phyloP scores from a whole-genome alignment of 2,888 invertebrate genomes.

The Sphaerophoria taeniata region DNA sequence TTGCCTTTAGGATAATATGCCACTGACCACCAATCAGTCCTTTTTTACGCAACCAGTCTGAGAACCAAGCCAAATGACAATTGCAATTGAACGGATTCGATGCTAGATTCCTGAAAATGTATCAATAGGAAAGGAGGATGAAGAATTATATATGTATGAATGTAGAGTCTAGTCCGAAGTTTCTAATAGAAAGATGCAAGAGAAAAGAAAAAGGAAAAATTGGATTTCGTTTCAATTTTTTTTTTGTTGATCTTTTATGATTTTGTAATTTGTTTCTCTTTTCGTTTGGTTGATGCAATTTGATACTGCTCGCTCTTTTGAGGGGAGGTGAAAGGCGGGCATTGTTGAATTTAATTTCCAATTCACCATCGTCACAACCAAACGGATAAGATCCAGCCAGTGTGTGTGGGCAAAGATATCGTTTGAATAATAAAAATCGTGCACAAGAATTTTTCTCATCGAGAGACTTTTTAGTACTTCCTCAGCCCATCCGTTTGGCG shows the following conservation, averaged over 20 bases:
- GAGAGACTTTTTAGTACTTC: neutral
- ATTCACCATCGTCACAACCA: conserved; percentile 24
- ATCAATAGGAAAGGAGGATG: neutral
- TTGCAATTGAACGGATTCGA: conserved; percentile 96
- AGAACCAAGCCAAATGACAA: conserved; percentile 96
- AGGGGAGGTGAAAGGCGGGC: conserved; percentile 47
- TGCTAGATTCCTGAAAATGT: conserved; percentile 88
- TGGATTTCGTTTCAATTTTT: too few species aligned
- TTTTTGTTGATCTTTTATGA: neutral
- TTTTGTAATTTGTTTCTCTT: neutral
- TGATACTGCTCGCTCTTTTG: conserved; percentile 47
- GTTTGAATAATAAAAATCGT: conserved; percentile 61
- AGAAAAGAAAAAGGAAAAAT: conserved; percentile 61
- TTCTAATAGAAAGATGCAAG: conserved; percentile 28
- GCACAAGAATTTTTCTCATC: conserved; percentile 46
- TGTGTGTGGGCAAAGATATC: conserved; percentile 30
- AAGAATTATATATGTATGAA: neutral
- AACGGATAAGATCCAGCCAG: neutral
- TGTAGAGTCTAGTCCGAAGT: neutral
- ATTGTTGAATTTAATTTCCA: conserved; percentile 68
- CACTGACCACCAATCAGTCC: conserved; percentile 90
- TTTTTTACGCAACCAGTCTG: conserved; percentile 92
- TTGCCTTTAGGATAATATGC: too few species aligned
- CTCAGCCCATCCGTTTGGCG: neutral
- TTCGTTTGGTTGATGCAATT: conserved; percentile 21